phyloP scores from a whole-genome alignment of 2,888 invertebrate species.

The Phyllotreta cruciferae region DNA sequence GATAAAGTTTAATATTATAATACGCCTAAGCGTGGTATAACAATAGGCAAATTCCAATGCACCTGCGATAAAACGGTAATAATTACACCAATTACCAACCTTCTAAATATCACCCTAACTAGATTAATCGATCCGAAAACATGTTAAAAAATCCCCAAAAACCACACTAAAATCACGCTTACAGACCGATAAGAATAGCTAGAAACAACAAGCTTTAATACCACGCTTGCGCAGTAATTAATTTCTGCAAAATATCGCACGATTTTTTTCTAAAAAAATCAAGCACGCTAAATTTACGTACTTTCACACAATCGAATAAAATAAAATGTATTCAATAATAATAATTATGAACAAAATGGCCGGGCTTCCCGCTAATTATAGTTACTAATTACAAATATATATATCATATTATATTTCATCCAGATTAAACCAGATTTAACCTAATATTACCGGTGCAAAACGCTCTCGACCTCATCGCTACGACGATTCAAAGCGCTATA shows the following conservation, averaged over 20 bases:
- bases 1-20: too few relatives aligned
- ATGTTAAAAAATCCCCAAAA: too few relatives aligned
- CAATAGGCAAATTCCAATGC: too few relatives aligned
- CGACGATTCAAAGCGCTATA: too few relatives aligned
- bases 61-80: too few relatives aligned
- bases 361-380: background rate
- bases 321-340: background rate
- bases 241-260: too few relatives aligned
- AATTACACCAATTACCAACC: too few relatives aligned
- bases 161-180: too few relatives aligned
- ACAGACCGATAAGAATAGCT: background rate
- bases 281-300: background rate
- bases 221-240: too few relatives aligned
- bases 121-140: too few relatives aligned
- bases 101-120: too few relatives aligned
- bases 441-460: slow-evolving; percentile 3
- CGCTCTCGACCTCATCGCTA: background rate
- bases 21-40: too few relatives aligned
- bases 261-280: background rate
- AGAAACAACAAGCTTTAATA: background rate
- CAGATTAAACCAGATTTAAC: background rate
- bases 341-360: background rate
- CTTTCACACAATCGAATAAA: background rate
- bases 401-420: background rate
- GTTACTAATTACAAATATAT: background rate